Evolutionary conservation across 2,888 invertebrate genomes (phyloP), one percentile per base, ranked within the genome.

Genomic region (Drosophila cognata): DNA sequence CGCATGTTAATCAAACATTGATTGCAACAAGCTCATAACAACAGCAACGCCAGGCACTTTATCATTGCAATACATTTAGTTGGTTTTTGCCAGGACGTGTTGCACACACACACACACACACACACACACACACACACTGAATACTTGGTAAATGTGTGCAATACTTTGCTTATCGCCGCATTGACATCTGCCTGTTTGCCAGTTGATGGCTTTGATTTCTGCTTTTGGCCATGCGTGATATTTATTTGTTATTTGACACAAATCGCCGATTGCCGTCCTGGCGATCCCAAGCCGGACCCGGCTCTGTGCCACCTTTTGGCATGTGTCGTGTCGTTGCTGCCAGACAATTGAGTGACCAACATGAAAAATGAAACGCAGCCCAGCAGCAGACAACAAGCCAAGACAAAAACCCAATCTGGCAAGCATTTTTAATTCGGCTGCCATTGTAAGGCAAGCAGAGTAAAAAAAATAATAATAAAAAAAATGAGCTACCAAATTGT

Each of bases 211-310:
- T 83, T 81, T 89, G 87, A 87, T 86, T 87, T 81, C 87, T 84
- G 84, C 82, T 87, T 87, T 87, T 87, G 89, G 90, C 86, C 87
- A 87, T 87, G 90, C 89, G 84, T 89, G 87, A 86, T 84, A 87
- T 89, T 87, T 84, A 90, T 90, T 90, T 88, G 91, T 91, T 86
- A 90, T 89, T 84, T 90, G 91, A 90, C 89, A 84, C 89, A 91
- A 85, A 76, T 81, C 89, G 73, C 72, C 78, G 85, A 89, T 85
- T 86, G 84, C 64, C 61, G 31, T 43, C 29, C 63, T 46, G 53
- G 18, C 60, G 46, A 25, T 25, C 56, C 50, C 21, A 33, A 56
- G 36, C 18, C 57, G 11, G 43, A 35, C 28, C 46, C 61, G 36
- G 25, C 46, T 21, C 21, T n/a, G 29, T 56, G 61, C 79, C 71